phyloP scores from a whole-genome alignment of 2,113 vertebrate species.

The Anas platyrhynchos region DNA sequence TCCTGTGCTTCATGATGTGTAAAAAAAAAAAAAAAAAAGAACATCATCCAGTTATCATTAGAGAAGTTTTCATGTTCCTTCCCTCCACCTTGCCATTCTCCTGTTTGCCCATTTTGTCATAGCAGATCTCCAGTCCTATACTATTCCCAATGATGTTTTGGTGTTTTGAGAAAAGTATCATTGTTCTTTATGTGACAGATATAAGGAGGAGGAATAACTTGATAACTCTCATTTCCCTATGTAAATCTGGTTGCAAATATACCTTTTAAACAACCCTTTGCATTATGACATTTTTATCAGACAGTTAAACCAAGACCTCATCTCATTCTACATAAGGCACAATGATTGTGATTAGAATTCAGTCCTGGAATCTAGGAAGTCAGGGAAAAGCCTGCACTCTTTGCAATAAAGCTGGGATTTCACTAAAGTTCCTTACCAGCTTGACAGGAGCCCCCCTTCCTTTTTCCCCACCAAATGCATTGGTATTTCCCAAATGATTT shows the following conservation, averaged over 20 bases:
- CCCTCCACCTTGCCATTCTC: not conserved
- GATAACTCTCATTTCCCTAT: not conserved
- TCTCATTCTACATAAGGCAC: not conserved
- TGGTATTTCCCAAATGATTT: slow-evolving; percentile 18
- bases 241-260: not conserved
- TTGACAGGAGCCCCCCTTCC: not conserved
- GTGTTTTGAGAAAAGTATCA: not conserved
- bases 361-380: not conserved
- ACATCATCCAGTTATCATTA: not conserved
- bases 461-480: not conserved
- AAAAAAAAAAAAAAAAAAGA: not conserved
- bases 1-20: not conserved
- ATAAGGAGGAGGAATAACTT: not conserved
- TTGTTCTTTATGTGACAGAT: not conserved
- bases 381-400: not conserved
- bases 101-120: not conserved
- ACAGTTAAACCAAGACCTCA: not conserved
- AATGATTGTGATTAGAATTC: not conserved
- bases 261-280: not conserved
- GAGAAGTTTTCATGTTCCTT: not conserved
- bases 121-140: not conserved
- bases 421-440: not conserved
- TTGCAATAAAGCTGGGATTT: not conserved
- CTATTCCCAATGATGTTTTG: not conserved
- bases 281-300: not conserved